Evolutionary conservation across 2,888 invertebrate genomes (phyloP).

Genomic region (Volucella inflata): DNA sequence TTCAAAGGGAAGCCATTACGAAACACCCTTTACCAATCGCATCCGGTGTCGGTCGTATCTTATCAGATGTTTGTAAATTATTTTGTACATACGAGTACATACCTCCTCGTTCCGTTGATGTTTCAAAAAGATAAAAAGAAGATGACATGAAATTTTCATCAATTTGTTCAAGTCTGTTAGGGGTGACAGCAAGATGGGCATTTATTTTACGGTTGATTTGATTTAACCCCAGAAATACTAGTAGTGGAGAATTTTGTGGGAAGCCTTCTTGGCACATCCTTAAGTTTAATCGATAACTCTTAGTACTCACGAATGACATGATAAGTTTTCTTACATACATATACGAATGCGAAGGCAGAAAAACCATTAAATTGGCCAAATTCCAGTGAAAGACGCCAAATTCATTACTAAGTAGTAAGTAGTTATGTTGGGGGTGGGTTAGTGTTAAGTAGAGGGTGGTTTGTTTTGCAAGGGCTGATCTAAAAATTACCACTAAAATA

Average conservation of each 20-base stretch:
- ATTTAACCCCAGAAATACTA: neutral
- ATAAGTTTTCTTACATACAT: neutral
- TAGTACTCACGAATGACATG: neutral
- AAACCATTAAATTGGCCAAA: neutral
- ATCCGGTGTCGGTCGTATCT: conserved; percentile 1
- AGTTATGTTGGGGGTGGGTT: neutral
- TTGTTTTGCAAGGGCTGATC: too few relatives aligned
- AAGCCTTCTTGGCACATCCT: neutral
- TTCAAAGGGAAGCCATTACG: conserved; percentile 3
- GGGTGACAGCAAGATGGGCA: conserved; percentile 1
- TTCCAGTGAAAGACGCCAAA: conserved; percentile 5
- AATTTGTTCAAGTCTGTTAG: conserved; percentile 1
- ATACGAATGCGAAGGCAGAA: neutral
- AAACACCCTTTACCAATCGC: conserved; percentile 5
- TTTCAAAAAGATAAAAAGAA: neutral
- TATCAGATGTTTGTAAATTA: conserved; percentile 16
- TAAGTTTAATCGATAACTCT: neutral
- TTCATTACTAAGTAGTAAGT: neutral
- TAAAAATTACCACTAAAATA: too few relatives aligned
- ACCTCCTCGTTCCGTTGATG: too few relatives aligned
- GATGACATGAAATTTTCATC: neutral
- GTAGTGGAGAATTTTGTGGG: neutral
- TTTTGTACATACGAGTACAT: neutral
- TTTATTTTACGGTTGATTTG: conserved; percentile 1
- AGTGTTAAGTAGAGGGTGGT: neutral